Conservation (phyloP, 2,888 invertebrate genomes). For the Pristionchus arcanus region DNA sequence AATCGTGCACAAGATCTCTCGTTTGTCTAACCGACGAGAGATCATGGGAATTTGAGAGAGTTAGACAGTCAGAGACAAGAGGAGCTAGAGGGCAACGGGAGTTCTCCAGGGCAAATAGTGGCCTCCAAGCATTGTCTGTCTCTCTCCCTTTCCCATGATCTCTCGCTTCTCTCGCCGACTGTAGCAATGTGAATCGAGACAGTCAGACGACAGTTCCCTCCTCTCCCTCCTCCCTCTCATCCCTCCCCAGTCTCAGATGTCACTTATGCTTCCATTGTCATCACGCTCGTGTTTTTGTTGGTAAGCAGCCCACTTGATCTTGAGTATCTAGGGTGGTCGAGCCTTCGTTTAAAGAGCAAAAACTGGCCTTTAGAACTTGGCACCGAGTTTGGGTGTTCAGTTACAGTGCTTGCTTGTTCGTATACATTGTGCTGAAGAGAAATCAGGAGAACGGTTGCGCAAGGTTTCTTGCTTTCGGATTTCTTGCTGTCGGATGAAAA, state of each 20-base stretch:
- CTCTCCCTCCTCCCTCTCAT: background rate
- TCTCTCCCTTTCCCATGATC: background rate
- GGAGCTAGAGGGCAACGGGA: background rate
- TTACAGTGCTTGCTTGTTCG: background rate
- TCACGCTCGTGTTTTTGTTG: slow-evolving; percentile 11
- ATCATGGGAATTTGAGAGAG: background rate
- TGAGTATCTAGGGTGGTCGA: background rate
- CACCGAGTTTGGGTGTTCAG: background rate
- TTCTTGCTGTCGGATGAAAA: background rate
- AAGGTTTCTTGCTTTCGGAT: background rate
- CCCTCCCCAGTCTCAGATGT: slow-evolving; percentile 2
- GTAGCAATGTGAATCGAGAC: too few species aligned
- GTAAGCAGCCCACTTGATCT: background rate
- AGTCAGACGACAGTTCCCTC: background rate
- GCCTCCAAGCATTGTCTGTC: background rate
- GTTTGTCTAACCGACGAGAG: background rate
- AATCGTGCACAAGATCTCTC: background rate
- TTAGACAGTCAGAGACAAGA: background rate
- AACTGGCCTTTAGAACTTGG: background rate
- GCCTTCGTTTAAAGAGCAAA: background rate
- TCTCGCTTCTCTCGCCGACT: background rate
- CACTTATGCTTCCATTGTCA: background rate
- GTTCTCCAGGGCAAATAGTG: slow-evolving; percentile 20
- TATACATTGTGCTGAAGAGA: background rate
- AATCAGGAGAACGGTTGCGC: too few species aligned